Evolutionary conservation across 1,140 invertebrate genomes (phyloP).

Genomic region (Mercenaria mercenaria): DNA sequence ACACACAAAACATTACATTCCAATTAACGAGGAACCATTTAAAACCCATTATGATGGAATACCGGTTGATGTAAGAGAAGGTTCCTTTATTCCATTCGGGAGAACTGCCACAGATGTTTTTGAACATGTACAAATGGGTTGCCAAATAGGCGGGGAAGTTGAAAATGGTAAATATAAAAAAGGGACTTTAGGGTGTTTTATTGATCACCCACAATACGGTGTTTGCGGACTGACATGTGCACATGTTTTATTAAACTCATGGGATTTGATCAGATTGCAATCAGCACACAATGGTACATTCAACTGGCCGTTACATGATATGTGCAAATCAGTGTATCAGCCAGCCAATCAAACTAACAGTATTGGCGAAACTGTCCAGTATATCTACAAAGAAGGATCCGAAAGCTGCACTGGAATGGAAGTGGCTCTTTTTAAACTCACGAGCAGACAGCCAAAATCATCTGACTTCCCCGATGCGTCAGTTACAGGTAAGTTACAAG

Average conservation of each 20-base stretch:
- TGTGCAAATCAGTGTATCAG: background rate
- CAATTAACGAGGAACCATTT: slow-evolving; percentile 8
- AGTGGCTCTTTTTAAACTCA: background rate
- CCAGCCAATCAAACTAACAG: background rate
- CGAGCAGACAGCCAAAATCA: background rate
- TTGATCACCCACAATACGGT: background rate
- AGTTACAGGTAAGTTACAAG: background rate
- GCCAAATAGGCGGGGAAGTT: background rate
- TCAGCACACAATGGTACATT: too few species aligned
- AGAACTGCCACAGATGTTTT: background rate
- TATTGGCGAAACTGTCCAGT: background rate
- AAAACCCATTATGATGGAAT: background rate
- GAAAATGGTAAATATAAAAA: background rate
- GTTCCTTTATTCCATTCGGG: background rate
- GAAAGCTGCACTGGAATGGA: background rate
- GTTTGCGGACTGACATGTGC: background rate
- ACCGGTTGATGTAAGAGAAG: slow-evolving; percentile 6
- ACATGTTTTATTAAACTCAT: background rate
- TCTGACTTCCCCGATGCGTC: background rate
- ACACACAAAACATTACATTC: background rate
- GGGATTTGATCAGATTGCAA: background rate
- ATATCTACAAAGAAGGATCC: background rate
- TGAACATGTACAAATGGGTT: background rate
- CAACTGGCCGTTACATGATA: background rate
- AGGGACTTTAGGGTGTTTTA: background rate